These are phyloP conservation scores for Diabrotica balteata DNA, from an alignment of 2,888 invertebrate genomes.

Conservation along the genomic window DNA sequence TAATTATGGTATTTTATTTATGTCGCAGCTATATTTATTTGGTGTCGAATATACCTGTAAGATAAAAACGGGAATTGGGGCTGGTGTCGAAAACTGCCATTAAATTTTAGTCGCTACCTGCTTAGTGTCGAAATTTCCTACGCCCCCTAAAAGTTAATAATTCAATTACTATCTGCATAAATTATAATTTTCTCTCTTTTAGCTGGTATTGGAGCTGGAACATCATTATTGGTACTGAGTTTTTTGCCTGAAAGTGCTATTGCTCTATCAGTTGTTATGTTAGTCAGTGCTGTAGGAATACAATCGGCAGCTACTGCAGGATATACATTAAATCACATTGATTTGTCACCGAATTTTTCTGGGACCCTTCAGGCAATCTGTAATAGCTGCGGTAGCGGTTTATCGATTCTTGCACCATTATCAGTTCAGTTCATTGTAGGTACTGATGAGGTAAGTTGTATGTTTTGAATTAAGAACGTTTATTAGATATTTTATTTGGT, in stretches of 20 bases:
- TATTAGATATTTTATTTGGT: too few relatives aligned
- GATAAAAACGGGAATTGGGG: too few relatives aligned
- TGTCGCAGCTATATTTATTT: too few relatives aligned
- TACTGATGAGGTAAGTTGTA: conserved; percentile 66
- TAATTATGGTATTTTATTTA: too few relatives aligned
- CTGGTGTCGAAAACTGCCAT: too few relatives aligned
- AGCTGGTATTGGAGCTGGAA: conserved; percentile 67
- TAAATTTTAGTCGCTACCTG: too few relatives aligned
- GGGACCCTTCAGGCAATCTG: conserved; percentile 85
- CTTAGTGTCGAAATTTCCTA: too few relatives aligned
- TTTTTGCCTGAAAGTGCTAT: conserved; percentile 64
- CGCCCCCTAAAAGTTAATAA: too few relatives aligned
- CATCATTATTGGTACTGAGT: conserved; percentile 70
- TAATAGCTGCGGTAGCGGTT: conserved; percentile 76
- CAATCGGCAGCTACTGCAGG: conserved; percentile 61
- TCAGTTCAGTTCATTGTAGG: conserved; percentile 72
- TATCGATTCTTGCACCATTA: conserved; percentile 80
- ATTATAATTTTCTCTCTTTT: background rate
- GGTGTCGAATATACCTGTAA: too few relatives aligned
- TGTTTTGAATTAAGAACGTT: background rate
- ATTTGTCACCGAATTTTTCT: conserved; percentile 83
- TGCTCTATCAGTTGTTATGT: conserved; percentile 67
- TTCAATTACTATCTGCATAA: too few relatives aligned
- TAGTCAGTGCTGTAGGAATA: conserved; percentile 73
- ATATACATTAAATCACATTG: conserved; percentile 80